Evolutionary conservation across 2,888 invertebrate species (phyloP).

Genomic region (Prionchulus punctatus): DNA sequence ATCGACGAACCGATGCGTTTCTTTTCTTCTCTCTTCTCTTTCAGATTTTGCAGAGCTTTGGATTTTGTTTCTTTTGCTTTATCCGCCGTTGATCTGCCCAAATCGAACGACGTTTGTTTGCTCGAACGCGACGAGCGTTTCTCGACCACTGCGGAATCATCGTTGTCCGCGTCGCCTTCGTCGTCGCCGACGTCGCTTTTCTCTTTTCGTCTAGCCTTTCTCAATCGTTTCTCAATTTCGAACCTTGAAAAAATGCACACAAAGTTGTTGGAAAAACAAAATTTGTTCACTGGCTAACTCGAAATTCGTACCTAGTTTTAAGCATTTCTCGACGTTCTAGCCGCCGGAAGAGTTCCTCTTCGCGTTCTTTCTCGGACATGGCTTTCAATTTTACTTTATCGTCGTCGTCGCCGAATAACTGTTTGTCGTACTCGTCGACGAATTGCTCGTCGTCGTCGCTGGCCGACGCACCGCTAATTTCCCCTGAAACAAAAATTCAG

Average conservation of each 20-base stretch:
- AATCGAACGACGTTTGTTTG: slow-evolving; percentile 79
- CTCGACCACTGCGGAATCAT: slow-evolving; percentile 20
- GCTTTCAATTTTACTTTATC: slow-evolving; percentile 73
- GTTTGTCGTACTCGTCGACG: slow-evolving; percentile 88
- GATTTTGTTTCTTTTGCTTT: slow-evolving; percentile 59
- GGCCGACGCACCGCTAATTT: not conserved
- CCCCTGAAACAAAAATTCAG: too few species aligned
- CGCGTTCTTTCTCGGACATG: slow-evolving; percentile 89
- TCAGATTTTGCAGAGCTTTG: slow-evolving; percentile 77
- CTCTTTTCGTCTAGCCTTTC: slow-evolving; percentile 47
- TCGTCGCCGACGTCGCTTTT: slow-evolving; percentile 12
- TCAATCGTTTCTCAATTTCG: slow-evolving; percentile 83
- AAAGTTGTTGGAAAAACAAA: not conserved
- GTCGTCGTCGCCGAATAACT: slow-evolving; percentile 89
- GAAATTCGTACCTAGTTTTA: slow-evolving; percentile 52
- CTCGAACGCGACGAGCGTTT: slow-evolving; percentile 34
- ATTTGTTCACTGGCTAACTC: too few species aligned
- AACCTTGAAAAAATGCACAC: slow-evolving; percentile 43
- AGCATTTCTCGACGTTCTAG: slow-evolving; percentile 83
- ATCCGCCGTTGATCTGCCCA: slow-evolving; percentile 64
- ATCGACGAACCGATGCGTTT: slow-evolving; percentile 42
- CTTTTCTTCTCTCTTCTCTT: slow-evolving; percentile 76
- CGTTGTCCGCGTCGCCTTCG: slow-evolving; percentile 16
- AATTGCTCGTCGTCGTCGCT: slow-evolving; percentile 46
- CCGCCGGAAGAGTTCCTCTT: slow-evolving; percentile 88